These are phyloP conservation scores for Brachionus asplanchnoidis DNA, from an alignment of 1,140 invertebrate species.

Conservation along the genomic window DNA sequence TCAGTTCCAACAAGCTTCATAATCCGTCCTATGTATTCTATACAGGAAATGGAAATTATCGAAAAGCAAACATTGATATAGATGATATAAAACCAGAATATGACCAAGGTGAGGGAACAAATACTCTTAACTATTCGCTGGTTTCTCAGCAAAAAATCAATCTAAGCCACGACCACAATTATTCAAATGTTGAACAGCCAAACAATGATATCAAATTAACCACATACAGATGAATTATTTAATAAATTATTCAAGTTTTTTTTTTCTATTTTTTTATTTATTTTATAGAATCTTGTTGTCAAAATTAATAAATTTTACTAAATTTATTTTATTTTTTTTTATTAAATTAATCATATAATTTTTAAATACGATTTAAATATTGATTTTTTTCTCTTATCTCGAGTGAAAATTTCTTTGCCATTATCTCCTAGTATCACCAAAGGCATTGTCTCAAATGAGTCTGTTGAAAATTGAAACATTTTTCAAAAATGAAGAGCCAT, in stretches of 20 bases:
- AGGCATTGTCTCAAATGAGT: too few species aligned
- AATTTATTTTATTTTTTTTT: too few species aligned
- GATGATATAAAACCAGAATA: conserved; percentile 9
- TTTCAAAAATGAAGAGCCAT: too few species aligned
- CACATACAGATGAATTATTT: neutral
- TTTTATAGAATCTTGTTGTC: neutral
- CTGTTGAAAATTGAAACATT: too few species aligned
- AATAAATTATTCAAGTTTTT: neutral
- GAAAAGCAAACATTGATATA: neutral
- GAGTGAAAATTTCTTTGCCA: too few species aligned
- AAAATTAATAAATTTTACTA: neutral
- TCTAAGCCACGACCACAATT: neutral
- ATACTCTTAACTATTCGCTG: neutral
- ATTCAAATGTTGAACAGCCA: conserved; percentile 15
- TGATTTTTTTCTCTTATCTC: too few species aligned
- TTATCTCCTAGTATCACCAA: too few species aligned
- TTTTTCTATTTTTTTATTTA: neutral
- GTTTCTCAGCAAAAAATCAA: neutral
- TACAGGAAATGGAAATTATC: conserved; percentile 37
- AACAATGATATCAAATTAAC: conserved; percentile 4
- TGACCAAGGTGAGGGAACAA: neutral
- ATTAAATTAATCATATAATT: too few species aligned
- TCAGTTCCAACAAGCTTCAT: neutral
- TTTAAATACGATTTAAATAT: too few species aligned
- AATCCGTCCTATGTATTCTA: conserved; percentile 34